phyloP scores from a whole-genome alignment of 2,888 invertebrate genomes.

The Apodemia mormo region DNA sequence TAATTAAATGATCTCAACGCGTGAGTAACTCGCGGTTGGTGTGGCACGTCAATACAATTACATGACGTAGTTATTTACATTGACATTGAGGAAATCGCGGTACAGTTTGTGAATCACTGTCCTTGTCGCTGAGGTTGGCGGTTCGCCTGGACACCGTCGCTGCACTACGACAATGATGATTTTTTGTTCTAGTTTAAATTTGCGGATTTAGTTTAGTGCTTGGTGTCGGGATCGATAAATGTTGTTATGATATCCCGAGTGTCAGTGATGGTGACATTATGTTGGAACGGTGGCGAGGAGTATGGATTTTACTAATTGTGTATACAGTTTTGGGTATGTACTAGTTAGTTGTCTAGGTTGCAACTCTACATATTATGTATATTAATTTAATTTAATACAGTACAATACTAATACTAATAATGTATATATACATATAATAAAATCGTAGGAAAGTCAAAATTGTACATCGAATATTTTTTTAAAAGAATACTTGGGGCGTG shows the following conservation, averaged over 20 bases:
- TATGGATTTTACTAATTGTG: neutral
- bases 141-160: neutral
- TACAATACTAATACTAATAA: no score
- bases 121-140: slow-evolving; percentile 28
- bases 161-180: neutral
- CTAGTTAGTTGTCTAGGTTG: neutral
- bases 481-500: no score
- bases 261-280: slow-evolving; percentile 2
- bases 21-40: slow-evolving; percentile 23
- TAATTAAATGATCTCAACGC: slow-evolving; percentile 19
- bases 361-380: no score
- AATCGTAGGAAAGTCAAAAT: no score
- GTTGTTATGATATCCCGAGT: neutral
- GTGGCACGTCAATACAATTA: slow-evolving; percentile 32
- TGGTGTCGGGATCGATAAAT: neutral
- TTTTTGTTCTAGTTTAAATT: neutral
- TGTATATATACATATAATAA: no score
- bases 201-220: neutral
- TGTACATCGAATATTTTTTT: no score
- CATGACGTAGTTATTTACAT: slow-evolving; percentile 36
- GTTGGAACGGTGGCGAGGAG: neutral
- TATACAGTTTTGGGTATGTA: neutral
- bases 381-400: no score
- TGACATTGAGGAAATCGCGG: slow-evolving; percentile 33
- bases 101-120: slow-evolving; percentile 58